Evolutionary conservation across 2,888 invertebrate species (phyloP).

Genomic region (Pseudeuparius sepicola): DNA sequence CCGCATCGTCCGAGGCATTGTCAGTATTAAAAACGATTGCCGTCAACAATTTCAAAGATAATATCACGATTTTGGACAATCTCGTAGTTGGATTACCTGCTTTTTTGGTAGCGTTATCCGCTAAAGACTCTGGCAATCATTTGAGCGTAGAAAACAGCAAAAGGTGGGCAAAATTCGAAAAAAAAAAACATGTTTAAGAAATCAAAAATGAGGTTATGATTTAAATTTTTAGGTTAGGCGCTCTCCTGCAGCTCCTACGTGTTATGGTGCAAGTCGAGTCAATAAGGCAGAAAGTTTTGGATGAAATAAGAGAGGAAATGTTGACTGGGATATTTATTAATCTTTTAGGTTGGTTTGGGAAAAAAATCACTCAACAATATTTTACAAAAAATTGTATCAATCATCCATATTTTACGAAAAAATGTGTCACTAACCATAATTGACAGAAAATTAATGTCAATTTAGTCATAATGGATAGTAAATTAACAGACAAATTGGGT

Average conservation of each 20-base stretch:
- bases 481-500: too few species aligned
- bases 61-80: constrained; percentile 30
- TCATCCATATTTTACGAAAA: too few species aligned
- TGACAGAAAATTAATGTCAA: too few species aligned
- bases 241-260: constrained; percentile 41
- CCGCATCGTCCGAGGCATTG: constrained; percentile 40
- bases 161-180: too few species aligned
- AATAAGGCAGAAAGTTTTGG: constrained; percentile 33
- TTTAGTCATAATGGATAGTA: too few species aligned
- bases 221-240: constrained; percentile 35
- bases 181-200: too few species aligned
- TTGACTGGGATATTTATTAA: constrained; percentile 38
- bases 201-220: too few species aligned
- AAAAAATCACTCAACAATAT: too few species aligned
- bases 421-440: too few species aligned
- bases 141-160: constrained; percentile 30
- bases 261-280: constrained; percentile 35
- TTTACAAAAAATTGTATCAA: too few species aligned
- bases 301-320: constrained; percentile 35
- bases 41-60: constrained; percentile 29
- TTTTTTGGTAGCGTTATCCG: constrained; percentile 36
- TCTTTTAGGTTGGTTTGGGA: too few species aligned
- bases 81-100: constrained; percentile 36
- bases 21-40: constrained; percentile 38
- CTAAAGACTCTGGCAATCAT: constrained; percentile 28